These are phyloP conservation scores for Diogma glabrata DNA, from an alignment of 2,888 invertebrate genomes.

Conservation along the genomic window DNA sequence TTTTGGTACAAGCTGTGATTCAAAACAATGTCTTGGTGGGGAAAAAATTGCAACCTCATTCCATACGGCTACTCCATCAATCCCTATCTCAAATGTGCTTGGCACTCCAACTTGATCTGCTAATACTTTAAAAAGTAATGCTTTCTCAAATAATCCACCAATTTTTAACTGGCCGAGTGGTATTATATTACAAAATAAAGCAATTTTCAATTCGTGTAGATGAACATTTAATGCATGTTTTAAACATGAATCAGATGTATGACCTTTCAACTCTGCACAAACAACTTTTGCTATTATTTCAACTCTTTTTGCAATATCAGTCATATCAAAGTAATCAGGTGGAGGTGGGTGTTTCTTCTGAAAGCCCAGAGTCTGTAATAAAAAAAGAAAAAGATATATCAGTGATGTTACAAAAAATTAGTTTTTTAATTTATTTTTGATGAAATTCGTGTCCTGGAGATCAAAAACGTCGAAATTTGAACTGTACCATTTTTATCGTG, in stretches of 20 bases:
- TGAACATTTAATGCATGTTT: conserved; percentile 39
- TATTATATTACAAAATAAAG: conserved; percentile 39
- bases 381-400: neutral
- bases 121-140: conserved; percentile 51
- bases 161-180: conserved; percentile 46
- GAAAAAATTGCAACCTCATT: conserved; percentile 50
- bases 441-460: no score
- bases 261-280: conserved; percentile 40
- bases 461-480: no score
- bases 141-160: conserved; percentile 49
- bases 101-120: conserved; percentile 52
- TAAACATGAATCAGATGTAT: conserved; percentile 33
- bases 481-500: no score
- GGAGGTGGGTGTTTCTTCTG: neutral
- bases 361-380: neutral
- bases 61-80: conserved; percentile 45
- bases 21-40: conserved; percentile 14
- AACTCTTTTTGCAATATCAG: conserved; percentile 26
- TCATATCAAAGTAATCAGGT: conserved; percentile 18
- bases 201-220: conserved; percentile 38
- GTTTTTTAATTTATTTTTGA: neutral
- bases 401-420: neutral
- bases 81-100: conserved; percentile 43
- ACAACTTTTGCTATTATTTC: conserved; percentile 41
- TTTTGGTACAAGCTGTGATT: conserved; percentile 33